Percentiles rank a stretch among this genome's conserved stretches.
Conservation (phyloP, 2,113 vertebrate species). For the Tursiops truncatus region DNA sequence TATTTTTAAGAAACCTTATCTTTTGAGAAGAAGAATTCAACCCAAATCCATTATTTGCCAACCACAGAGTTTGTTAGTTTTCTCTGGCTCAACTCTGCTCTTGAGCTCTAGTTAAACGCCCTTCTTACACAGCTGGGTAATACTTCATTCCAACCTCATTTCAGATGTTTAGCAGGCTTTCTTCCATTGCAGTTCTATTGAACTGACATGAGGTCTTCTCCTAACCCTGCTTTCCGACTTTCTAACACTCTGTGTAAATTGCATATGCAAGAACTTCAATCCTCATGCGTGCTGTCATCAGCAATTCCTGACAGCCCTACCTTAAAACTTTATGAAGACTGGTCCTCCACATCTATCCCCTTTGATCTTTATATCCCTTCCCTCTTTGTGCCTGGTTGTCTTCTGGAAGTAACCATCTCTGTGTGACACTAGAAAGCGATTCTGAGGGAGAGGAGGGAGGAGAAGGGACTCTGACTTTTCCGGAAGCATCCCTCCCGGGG, state of each 20-base stretch:
- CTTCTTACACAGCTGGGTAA: neutral
- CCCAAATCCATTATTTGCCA: neutral
- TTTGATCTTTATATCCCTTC: neutral
- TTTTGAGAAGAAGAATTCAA: slow-evolving; percentile 30
- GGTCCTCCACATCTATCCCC: neutral
- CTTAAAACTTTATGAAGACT: neutral
- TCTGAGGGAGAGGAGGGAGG: neutral
- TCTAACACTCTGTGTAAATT: neutral
- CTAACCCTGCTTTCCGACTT: neutral
- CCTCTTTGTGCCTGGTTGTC: neutral
- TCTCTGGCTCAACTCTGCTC: neutral
- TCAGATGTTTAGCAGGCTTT: neutral
- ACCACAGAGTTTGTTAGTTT: neutral
- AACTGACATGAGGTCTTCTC: neutral
- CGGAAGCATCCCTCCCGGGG: neutral
- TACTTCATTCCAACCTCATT: neutral
- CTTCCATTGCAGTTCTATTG: neutral
- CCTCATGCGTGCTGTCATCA: neutral
- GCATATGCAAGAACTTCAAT: neutral
- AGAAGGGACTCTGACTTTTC: neutral
- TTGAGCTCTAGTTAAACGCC: neutral
- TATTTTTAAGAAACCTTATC: neutral
- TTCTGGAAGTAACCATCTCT: neutral
- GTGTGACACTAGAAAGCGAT: neutral
- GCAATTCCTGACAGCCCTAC: neutral